These are phyloP conservation scores for Lasioglossum lativentre DNA, from an alignment of 2,888 invertebrate genomes.

Conservation along the genomic window DNA sequence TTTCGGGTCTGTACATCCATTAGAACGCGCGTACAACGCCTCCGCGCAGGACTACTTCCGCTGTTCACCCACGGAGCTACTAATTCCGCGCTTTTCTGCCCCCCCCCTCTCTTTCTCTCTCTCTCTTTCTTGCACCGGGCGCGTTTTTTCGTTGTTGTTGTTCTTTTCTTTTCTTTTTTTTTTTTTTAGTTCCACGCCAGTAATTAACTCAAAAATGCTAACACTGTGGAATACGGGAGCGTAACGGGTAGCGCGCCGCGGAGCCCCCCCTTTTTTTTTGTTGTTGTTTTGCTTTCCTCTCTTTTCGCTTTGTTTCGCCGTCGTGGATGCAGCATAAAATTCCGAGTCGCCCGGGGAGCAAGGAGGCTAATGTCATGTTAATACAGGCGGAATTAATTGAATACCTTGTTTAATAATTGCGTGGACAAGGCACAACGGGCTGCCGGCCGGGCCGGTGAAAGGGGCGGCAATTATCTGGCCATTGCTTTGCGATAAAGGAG, in stretches of 20 bases:
- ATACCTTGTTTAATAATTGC: constrained; percentile 21
- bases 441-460: background rate
- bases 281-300: background rate
- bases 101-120: background rate
- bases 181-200: constrained; percentile 17
- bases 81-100: constrained; percentile 20
- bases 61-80: constrained; percentile 32
- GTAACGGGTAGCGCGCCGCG: constrained; percentile 21
- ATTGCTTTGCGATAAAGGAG: background rate
- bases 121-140: background rate
- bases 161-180: background rate
- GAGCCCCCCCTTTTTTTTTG: background rate
- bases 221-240: constrained; percentile 46
- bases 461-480: background rate
- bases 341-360: background rate
- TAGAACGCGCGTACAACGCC: constrained; percentile 20
- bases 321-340: constrained; percentile 23
- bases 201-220: constrained; percentile 62
- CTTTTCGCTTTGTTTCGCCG: constrained; percentile 1
- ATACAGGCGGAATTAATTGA: constrained; percentile 27
- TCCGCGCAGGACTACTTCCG: constrained; percentile 12
- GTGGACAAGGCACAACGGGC: background rate
- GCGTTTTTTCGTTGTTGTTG: background rate
- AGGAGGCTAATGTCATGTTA: constrained; percentile 31
- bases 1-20: constrained; percentile 22